Evolutionary conservation across 2,888 invertebrate genomes (phyloP).

Genomic region (Urechis unicinctus): DNA sequence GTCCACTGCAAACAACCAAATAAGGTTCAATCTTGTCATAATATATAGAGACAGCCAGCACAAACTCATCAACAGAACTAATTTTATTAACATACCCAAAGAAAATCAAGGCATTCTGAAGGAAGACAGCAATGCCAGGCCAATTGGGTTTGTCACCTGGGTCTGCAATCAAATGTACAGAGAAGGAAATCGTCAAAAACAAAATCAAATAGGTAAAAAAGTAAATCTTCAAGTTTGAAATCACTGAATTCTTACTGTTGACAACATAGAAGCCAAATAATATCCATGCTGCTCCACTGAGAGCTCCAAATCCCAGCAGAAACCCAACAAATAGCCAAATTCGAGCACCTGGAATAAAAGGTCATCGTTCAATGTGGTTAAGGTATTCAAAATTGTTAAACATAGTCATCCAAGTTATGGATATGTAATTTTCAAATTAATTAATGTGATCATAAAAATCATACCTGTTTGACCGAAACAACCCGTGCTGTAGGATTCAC

Average conservation of each 20-base stretch:
- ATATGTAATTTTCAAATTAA: too few relatives aligned
- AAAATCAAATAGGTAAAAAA: too few relatives aligned
- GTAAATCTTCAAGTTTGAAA: too few relatives aligned
- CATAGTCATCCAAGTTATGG: too few relatives aligned
- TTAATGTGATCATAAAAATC: background rate
- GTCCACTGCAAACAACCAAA: slow-evolving; percentile 6
- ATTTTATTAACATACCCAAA: slow-evolving; percentile 54
- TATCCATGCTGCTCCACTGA: slow-evolving; percentile 94
- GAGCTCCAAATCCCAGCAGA: slow-evolving; percentile 89
- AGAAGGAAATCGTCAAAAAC: too few relatives aligned
- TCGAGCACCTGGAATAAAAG: slow-evolving; percentile 58
- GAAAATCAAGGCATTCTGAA: slow-evolving; percentile 93
- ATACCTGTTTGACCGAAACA: slow-evolving; percentile 65
- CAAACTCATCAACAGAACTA: background rate
- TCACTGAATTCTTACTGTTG: slow-evolving; percentile 11
- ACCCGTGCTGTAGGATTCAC: slow-evolving; percentile 73
- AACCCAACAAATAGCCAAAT: slow-evolving; percentile 95
- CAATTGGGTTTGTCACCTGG: slow-evolving; percentile 28
- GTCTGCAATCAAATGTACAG: background rate
- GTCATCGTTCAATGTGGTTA: background rate
- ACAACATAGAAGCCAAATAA: slow-evolving; percentile 75
- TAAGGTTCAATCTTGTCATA: too few relatives aligned
- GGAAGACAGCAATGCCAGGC: slow-evolving; percentile 80
- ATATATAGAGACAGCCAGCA: too few relatives aligned
- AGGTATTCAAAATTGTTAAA: too few relatives aligned